Percentiles rank a stretch among this genome's conserved stretches.
Evolutionary conservation across 2,888 invertebrate species (phyloP).

Genomic region (Fragum sueziense): DNA sequence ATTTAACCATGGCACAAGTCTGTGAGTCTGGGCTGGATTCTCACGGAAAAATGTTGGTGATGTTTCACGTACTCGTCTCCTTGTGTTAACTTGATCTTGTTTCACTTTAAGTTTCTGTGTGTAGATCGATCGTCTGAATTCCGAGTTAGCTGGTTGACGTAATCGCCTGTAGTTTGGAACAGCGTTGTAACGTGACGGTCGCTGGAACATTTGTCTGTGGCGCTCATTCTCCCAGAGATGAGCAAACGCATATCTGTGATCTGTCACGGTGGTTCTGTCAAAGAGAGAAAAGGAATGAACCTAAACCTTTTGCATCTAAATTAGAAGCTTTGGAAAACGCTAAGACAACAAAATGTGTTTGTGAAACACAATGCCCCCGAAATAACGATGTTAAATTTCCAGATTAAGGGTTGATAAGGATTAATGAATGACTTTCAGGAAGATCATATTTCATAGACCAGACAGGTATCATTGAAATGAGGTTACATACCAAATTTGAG

Average conservation of each 20-base stretch:
- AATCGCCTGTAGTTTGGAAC: slow-evolving; percentile 50
- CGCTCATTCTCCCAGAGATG: slow-evolving; percentile 53
- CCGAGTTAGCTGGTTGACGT: slow-evolving; percentile 68
- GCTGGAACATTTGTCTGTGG: slow-evolving; percentile 50
- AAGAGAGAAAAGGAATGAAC: too few species aligned
- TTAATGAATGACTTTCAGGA: too few species aligned
- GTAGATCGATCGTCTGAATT: slow-evolving; percentile 88
- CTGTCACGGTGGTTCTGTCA: slow-evolving; percentile 79
- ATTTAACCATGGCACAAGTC: slow-evolving; percentile 93
- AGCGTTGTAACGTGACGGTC: slow-evolving; percentile 56
- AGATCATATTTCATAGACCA: too few species aligned
- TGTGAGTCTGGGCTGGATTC: slow-evolving; percentile 91
- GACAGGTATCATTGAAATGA: too few species aligned
- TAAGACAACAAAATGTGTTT: too few species aligned
- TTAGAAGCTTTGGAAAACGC: too few species aligned
- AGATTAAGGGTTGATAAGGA: too few species aligned
- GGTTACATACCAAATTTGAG: too few species aligned
- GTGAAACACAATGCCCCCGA: too few species aligned
- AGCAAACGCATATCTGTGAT: slow-evolving; percentile 66
- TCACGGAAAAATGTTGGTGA: slow-evolving; percentile 79
- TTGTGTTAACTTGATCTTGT: slow-evolving; percentile 81
- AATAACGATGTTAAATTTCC: too few species aligned
- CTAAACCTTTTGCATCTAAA: too few species aligned
- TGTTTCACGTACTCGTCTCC: slow-evolving; percentile 67
- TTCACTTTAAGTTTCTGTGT: slow-evolving; percentile 90